Conservation (phyloP, 64 coral and sea anemone genomes). For the Montipora foliosa region DNA sequence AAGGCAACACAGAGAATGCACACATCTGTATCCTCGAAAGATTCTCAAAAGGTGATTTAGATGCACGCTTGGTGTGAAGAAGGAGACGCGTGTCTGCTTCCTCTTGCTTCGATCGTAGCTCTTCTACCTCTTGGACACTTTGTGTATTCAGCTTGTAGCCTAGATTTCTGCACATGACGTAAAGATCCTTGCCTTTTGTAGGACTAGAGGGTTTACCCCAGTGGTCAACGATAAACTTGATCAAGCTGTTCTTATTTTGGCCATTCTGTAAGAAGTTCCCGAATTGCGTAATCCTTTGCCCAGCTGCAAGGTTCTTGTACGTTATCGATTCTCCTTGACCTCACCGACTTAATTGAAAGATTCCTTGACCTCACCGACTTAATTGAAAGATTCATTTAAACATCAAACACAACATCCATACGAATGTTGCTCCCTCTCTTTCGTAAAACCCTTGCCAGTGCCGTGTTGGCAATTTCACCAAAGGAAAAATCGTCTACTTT, state of each 20-base stretch:
- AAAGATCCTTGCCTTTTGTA: too few relatives aligned
- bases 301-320: background rate
- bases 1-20: background rate
- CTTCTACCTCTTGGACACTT: too few relatives aligned
- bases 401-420: background rate
- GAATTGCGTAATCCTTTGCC: background rate
- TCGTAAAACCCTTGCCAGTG: background rate
- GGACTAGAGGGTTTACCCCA: background rate
- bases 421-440: background rate
- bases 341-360: background rate
- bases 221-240: background rate
- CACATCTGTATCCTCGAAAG: too few relatives aligned
- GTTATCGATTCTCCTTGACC: background rate
- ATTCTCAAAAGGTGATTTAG: background rate
- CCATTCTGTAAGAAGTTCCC: too few relatives aligned
- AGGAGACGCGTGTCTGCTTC: too few relatives aligned
- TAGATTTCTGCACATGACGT: too few relatives aligned
- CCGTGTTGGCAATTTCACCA: background rate
- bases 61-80: too few relatives aligned
- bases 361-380: background rate
- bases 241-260: too few relatives aligned
- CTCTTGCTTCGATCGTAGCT: too few relatives aligned
- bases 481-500: constrained; percentile 46
- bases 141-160: too few relatives aligned
- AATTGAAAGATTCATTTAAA: background rate